Evolutionary conservation across 2,797 vertebrate genomes (phyloP).

Genomic region (Poeciliopsis gracilis): DNA sequence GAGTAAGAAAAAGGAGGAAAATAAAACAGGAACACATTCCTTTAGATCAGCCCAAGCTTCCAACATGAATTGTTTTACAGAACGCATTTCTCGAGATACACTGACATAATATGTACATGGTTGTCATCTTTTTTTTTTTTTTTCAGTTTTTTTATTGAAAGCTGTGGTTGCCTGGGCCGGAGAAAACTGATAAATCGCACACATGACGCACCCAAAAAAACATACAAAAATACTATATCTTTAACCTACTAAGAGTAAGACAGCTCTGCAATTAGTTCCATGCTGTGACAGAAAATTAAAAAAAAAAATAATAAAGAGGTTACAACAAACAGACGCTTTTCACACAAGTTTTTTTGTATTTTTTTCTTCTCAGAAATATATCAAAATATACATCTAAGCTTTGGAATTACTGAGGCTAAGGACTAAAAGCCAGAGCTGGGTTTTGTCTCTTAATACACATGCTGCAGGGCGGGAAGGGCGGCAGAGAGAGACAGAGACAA

Average conservation of each 20-base stretch:
- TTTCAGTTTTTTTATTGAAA: slow-evolving; percentile 68
- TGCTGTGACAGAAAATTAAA: slow-evolving; percentile 98
- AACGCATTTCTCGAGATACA: slow-evolving; percentile 84
- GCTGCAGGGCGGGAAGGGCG: slow-evolving; percentile 92
- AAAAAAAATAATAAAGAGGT: slow-evolving; percentile 92
- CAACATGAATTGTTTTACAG: slow-evolving; percentile 82
- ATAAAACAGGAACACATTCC: slow-evolving; percentile 72
- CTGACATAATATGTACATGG: slow-evolving; percentile 91
- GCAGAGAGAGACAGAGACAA: slow-evolving; percentile 49
- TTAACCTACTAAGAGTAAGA: slow-evolving; percentile 99
- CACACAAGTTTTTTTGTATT: slow-evolving; percentile 78
- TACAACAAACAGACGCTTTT: slow-evolving; percentile 89
- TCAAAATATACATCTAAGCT: slow-evolving; percentile 99
- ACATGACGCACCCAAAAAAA: slow-evolving; percentile 95
- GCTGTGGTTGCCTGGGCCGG: slow-evolving; percentile 96
- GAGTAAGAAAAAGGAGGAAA: slow-evolving; percentile 64
- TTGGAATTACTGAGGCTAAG: slow-evolving; percentile 99
- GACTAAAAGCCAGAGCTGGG: slow-evolving; percentile 98
- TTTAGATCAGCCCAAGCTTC: slow-evolving; percentile 81
- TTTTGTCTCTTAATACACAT: slow-evolving; percentile 97
- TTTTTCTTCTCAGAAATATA: slow-evolving; percentile 96
- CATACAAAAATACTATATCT: slow-evolving; percentile 99
- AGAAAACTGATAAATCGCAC: slow-evolving; percentile 91
- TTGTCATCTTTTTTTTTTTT: slow-evolving; percentile 63
- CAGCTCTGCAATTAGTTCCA: slow-evolving; percentile 96